Base-by-base conservation (phyloP, 2,888 invertebrate genomes). In the Athrips mouffetella region DNA sequence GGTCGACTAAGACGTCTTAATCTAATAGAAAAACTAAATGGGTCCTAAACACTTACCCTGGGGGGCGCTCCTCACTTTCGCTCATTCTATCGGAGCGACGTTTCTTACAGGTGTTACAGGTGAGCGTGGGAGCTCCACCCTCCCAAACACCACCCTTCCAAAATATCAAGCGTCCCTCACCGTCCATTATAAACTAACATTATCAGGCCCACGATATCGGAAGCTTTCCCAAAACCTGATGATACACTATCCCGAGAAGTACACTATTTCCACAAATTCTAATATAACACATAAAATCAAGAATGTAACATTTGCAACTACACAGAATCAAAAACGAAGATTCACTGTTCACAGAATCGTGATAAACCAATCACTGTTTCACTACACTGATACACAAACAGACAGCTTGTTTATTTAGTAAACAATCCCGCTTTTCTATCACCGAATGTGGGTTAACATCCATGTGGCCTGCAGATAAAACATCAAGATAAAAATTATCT, bases 91-190 rank as follows among this genome's bases (percentile, higher is more conserved):
- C 86, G n/a, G 77, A 75, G 40, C 85, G 75, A 40, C 88, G 74
- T 65, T 82, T 84, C 69, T 83, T 86, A 63, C 87, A 87, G 54
- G 86, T 87, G 64, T 82, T 80, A 59, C 87, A 87, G 59, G 54
- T 76, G 33, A 87, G 68, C 53, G 87, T 84, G 45, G 86, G 87
- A 13, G 86, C 83, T 33, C 74, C 82, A 1, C 78, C 81, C 60
- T 83, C 86, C 85, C 85, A 86, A 53, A 87, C 66, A 45, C 87
- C 87, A 29, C 78, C 76, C 67, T 87, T 86, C 87, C 87, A 87
- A 62, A 86, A 86, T 55, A 86, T 76, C 51, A 87, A 66, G 30
- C 83, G 73, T 49, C 87, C 88, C 61, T 87, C 87, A 73, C 78
- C 78, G 67, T 87, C 87, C 87, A 87, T 87, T 57, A 65, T 68